These are phyloP conservation scores for Moxostoma hubbsi DNA, from an alignment of 2,797 vertebrate species.

Conservation along the genomic window DNA sequence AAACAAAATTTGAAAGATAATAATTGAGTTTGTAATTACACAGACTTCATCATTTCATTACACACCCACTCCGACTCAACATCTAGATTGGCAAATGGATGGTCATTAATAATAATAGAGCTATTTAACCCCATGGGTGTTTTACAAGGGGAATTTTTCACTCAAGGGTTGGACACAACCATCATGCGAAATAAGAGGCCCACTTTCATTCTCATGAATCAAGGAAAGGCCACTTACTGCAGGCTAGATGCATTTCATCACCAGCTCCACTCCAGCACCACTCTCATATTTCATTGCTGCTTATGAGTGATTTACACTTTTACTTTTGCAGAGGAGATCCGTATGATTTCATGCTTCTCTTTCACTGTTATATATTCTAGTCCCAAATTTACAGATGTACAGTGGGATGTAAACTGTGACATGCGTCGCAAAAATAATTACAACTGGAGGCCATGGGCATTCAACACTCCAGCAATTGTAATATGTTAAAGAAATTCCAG, in stretches of 20 bases:
- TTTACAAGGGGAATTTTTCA: conserved; percentile 83
- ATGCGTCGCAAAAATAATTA: conserved; percentile 55
- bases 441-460: conserved; percentile 39
- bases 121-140: conserved; percentile 85
- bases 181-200: conserved; percentile 75
- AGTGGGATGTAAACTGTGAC: conserved; percentile 47
- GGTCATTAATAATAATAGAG: conserved; percentile 90
- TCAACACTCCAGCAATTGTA: conserved; percentile 27
- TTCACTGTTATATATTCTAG: conserved; percentile 47
- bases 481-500: conserved; percentile 46
- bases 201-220: conserved; percentile 77
- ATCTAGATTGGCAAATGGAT: conserved; percentile 83
- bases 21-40: conserved; percentile 88
- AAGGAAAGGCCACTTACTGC: conserved; percentile 73
- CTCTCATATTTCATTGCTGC: conserved; percentile 54
- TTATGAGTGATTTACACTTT: conserved; percentile 62
- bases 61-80: conserved; percentile 70
- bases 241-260: conserved; percentile 58
- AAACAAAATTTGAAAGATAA: conserved; percentile 84
- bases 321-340: conserved; percentile 52
- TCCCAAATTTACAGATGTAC: conserved; percentile 56
- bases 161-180: conserved; percentile 76
- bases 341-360: conserved; percentile 56
- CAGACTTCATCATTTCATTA: conserved; percentile 79
- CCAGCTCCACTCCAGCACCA: conserved; percentile 52